Evolutionary conservation across 2,888 invertebrate genomes (phyloP), one percentile per base, ranked within the genome.

Genomic region (Eucera pruinosa): DNA sequence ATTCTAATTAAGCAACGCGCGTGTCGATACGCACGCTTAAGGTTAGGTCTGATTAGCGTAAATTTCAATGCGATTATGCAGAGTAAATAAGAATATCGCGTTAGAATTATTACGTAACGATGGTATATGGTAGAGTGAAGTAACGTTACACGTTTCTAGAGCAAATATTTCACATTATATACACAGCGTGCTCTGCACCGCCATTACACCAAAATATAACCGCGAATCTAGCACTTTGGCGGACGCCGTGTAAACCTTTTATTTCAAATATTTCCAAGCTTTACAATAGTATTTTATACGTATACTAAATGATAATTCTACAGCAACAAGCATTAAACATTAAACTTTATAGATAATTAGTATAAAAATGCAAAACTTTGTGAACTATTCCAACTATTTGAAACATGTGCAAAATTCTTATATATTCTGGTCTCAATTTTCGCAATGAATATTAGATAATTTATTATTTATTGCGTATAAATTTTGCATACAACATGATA

Each of bases 121-220:
- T 64, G 11, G 7, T 25, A 36, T 30, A 9, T 58, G 2, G 11
- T 15, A 36, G 27, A 57, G n/a, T n/a, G n/a, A n/a, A n/a, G n/a
- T n/a, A n/a, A n/a, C n/a, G n/a, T n/a, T 23, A 50, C 15, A 48
- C 36, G 7, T 55, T 33, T 30, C 11, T 13, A 20, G 18, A 43
- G 4, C 18, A 41, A 39, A 9, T 18, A 11, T 13, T 23, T 45
- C 30, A 25, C 20, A 20, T 20, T 57, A 39, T 13, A 36, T 55
- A 69, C 7, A 30, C n/a, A 13, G 7, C 3, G 4, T 15, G n/a
- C 11, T 2, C 2, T 43, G 5, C 2, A 27, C 1, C 55, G 48
- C 57, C 65, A 65, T 57, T n/a, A 18, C 2, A 27, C n/a, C 13
- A 64, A 50, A 41, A 15, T 25, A 48, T 25, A 36, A 15, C 23